Conservation (phyloP, 2,113 vertebrate genomes). For the Donacobius atricapilla region DNA sequence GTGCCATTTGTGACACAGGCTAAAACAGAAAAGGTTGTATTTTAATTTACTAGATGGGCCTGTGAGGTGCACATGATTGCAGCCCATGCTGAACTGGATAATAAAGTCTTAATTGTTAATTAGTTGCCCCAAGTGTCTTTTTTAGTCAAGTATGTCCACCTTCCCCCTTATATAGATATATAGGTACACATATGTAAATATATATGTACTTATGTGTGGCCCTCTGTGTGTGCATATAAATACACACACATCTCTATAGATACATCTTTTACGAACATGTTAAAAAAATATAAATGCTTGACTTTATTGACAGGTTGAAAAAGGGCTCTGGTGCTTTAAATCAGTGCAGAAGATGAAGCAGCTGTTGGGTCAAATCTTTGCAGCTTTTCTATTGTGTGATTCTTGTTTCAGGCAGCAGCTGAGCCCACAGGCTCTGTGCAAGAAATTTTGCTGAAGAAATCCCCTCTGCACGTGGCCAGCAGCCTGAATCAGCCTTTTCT, state of each 20-base stretch:
- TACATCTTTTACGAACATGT: neutral
- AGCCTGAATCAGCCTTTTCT: neutral
- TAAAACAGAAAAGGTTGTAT: neutral
- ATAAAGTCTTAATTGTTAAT: neutral
- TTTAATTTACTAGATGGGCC: neutral
- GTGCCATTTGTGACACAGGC: neutral
- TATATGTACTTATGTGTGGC: neutral
- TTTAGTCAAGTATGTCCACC: neutral
- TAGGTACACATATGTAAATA: neutral
- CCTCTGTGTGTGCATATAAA: rapidly evolving
- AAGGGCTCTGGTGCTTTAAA: neutral
- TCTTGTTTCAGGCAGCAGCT: neutral
- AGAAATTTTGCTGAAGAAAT: neutral
- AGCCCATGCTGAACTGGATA: neutral
- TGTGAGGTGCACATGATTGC: neutral
- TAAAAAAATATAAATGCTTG: neutral
- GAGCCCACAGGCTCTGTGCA: neutral
- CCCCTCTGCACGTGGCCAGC: neutral
- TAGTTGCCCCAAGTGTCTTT: neutral
- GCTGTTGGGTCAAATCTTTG: neutral
- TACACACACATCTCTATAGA: neutral
- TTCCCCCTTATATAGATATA: neutral
- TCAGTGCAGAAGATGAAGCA: neutral
- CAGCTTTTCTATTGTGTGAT: neutral
- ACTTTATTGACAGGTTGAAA: neutral